These are phyloP conservation scores for Temnothorax rugatulus DNA, from an alignment of 2,888 invertebrate species.

Conservation along the genomic window DNA sequence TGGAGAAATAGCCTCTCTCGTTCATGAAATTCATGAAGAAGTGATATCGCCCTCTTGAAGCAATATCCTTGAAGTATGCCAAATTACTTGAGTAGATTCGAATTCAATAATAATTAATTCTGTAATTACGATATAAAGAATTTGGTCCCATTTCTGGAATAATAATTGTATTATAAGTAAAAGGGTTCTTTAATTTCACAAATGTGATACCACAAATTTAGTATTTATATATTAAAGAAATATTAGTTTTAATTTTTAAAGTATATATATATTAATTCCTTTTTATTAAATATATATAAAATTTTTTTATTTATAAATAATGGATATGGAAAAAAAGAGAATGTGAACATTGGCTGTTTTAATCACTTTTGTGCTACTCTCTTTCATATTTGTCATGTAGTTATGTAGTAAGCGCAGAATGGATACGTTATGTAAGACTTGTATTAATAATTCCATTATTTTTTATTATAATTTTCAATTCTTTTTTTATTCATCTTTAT, in stretches of 20 bases:
- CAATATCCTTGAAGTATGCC: background rate
- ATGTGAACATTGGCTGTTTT: background rate
- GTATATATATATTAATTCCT: background rate
- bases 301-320: constrained; percentile 9
- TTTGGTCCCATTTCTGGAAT: background rate
- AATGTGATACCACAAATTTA: constrained; percentile 5
- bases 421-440: background rate
- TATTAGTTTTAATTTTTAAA: constrained; percentile 2
- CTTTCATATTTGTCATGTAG: background rate
- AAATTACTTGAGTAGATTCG: constrained; percentile 8
- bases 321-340: background rate
- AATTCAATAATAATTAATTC: background rate
- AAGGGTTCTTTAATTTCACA: background rate
- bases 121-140: background rate
- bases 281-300: constrained; percentile 23
- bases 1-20: background rate
- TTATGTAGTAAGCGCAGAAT: background rate
- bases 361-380: background rate
- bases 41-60: background rate
- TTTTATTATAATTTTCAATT: background rate
- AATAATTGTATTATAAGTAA: constrained; percentile 1
- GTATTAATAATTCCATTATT: background rate
- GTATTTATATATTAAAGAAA: constrained; percentile 16
- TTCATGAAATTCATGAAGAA: background rate
- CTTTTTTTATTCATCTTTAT: background rate